phyloP scores from a whole-genome alignment of 2,113 vertebrate genomes.

The Onychostruthus taczanowskii region DNA sequence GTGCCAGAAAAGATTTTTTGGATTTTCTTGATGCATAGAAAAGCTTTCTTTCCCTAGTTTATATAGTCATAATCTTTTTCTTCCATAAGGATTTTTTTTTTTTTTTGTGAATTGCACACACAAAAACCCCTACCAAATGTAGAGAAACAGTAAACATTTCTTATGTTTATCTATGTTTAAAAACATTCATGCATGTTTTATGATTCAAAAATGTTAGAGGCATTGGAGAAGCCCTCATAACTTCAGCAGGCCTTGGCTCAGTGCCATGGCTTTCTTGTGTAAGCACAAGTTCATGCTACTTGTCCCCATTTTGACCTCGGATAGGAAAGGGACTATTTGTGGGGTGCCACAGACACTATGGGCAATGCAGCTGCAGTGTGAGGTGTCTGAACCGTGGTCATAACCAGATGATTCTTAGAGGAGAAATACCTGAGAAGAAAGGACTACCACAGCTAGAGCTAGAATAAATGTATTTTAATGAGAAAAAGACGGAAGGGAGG shows the following conservation, averaged over 20 bases:
- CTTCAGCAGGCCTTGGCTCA: background rate
- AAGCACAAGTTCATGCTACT: background rate
- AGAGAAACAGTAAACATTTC: background rate
- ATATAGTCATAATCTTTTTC: background rate
- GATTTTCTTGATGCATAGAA: background rate
- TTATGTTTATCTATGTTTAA: background rate
- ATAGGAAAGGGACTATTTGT: background rate
- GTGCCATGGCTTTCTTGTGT: background rate
- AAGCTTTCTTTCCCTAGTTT: background rate
- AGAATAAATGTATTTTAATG: background rate
- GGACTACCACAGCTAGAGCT: background rate
- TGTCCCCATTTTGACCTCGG: background rate
- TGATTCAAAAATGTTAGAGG: background rate
- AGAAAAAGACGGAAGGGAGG: background rate
- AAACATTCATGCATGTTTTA: background rate
- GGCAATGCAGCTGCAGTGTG: background rate
- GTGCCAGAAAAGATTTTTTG: background rate
- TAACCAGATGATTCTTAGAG: background rate
- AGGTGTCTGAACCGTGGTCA: background rate
- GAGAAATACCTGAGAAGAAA: background rate
- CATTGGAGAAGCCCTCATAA: background rate
- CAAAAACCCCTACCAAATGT: background rate
- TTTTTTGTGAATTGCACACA: background rate
- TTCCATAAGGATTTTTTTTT: background rate
- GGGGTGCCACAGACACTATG: background rate